Conservation (phyloP, 2,888 invertebrate genomes). For the Linnaemya vulpina region DNA sequence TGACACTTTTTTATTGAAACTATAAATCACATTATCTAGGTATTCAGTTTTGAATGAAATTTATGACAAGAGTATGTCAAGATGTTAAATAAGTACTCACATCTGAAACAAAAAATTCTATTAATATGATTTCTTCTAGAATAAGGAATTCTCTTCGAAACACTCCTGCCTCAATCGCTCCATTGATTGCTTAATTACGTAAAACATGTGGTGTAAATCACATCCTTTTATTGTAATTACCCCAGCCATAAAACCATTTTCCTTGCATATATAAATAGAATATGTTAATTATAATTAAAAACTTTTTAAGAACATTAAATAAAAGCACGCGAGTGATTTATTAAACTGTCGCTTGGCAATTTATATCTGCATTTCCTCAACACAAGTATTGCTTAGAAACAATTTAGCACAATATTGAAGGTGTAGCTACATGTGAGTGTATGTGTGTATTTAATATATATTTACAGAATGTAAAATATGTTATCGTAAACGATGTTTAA, state of each 20-base stretch:
- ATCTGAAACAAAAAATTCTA: too few species aligned
- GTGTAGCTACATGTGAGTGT: conserved; percentile 1
- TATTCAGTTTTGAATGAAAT: too few species aligned
- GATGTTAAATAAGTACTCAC: too few species aligned
- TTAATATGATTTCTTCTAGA: background rate
- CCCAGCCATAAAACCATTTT: background rate
- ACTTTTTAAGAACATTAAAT: conserved; percentile 8
- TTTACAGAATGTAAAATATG: too few species aligned
- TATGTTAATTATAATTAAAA: conserved; percentile 4
- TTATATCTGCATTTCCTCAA: background rate
- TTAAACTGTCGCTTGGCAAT: conserved; percentile 26
- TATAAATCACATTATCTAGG: too few species aligned
- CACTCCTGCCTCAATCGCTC: background rate
- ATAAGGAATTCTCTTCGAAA: background rate
- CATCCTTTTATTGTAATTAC: background rate
- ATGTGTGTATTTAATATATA: too few species aligned
- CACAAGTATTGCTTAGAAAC: background rate
- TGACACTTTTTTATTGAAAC: too few species aligned
- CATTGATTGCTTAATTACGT: background rate
- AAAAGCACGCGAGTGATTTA: conserved; percentile 6
- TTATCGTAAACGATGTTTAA: background rate
- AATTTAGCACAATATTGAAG: conserved; percentile 15
- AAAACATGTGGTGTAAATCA: conserved; percentile 8
- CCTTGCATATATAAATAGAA: background rate
- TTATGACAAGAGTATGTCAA: too few species aligned